Conservation (phyloP, 2,888 invertebrate genomes). For the Tuta absoluta region DNA sequence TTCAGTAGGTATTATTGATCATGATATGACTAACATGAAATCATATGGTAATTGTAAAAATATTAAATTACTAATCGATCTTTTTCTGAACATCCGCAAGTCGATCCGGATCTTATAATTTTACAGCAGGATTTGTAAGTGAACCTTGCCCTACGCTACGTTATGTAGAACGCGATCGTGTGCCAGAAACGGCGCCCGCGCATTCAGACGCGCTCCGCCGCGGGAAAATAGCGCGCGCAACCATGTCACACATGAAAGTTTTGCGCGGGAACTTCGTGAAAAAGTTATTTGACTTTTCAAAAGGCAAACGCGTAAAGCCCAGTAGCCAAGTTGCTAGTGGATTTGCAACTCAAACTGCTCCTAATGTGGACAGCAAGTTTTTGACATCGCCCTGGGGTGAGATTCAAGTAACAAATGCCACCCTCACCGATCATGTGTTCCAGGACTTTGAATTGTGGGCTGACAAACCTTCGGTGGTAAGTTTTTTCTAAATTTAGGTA, state of each 20-base stretch:
- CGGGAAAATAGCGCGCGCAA: constrained; percentile 54
- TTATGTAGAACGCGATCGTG: constrained; percentile 40
- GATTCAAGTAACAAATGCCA: constrained; percentile 78
- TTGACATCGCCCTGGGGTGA: constrained; percentile 74
- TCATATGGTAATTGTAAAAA: too few relatives aligned
- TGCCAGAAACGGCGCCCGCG: constrained; percentile 42
- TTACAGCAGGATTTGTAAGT: constrained; percentile 33
- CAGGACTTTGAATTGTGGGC: constrained; percentile 78
- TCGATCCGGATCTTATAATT: not conserved
- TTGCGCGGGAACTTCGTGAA: constrained; percentile 72
- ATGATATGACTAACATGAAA: too few relatives aligned
- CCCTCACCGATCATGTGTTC: constrained; percentile 83
- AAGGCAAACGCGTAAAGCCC: constrained; percentile 47
- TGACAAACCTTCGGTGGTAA: constrained; percentile 84
- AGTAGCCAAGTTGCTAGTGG: constrained; percentile 46
- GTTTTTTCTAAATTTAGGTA: constrained; percentile 53
- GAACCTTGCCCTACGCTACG: constrained; percentile 65
- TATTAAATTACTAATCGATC: not conserved
- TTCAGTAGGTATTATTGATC: too few relatives aligned
- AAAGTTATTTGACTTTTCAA: constrained; percentile 57
- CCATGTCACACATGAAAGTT: constrained; percentile 74
- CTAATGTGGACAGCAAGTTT: constrained; percentile 57
- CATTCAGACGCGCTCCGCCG: constrained; percentile 32
- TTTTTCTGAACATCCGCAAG: not conserved
- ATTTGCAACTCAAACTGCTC: constrained; percentile 61